phyloP scores from a whole-genome alignment of 2,797 vertebrate species.

The Oreonectes daqikongensis region DNA sequence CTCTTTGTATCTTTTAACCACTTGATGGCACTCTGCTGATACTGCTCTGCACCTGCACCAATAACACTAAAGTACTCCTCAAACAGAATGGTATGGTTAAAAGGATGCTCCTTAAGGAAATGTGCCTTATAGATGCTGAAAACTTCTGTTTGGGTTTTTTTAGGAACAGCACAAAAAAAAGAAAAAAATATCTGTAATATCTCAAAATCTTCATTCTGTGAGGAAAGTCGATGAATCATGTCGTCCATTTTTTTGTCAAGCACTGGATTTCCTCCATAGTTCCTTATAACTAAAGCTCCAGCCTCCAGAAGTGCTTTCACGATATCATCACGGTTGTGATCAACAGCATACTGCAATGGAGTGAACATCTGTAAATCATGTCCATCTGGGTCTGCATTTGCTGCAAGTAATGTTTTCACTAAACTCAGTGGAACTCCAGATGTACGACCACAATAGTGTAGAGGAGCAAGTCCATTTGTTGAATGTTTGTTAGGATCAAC shows the following conservation, averaged over 20 bases:
- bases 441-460: slow-evolving; percentile 55
- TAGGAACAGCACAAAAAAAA: fast-evolving
- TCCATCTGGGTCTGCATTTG: slow-evolving; percentile 54
- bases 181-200: slow-evolving; percentile 30
- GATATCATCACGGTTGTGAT: slow-evolving; percentile 37
- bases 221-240: slow-evolving; percentile 40
- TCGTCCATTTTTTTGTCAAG: slow-evolving; percentile 32
- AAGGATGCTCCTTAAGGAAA: slow-evolving; percentile 62
- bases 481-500: slow-evolving; percentile 48
- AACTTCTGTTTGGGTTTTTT: slow-evolving; percentile 40
- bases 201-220: slow-evolving; percentile 18
- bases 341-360: slow-evolving; percentile 57
- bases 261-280: fast-evolving
- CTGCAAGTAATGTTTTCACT: slow-evolving; percentile 55
- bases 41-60: fast-evolving
- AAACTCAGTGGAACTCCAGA: slow-evolving; percentile 32
- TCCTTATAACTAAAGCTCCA: slow-evolving; percentile 12
- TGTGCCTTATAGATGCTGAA: slow-evolving; percentile 1
- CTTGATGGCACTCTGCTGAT: slow-evolving; percentile 46
- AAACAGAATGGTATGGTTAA: slow-evolving; percentile 32
- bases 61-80: background rate
- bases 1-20: slow-evolving; percentile 61
- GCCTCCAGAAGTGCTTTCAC: slow-evolving; percentile 49
- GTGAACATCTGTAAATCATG: fast-evolving
- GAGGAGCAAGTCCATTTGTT: fast-evolving